Percentiles rank a stretch among this genome's conserved stretches.
phyloP scores from a whole-genome alignment of 2,888 invertebrate species.

The Chloroclystis v-ata region DNA sequence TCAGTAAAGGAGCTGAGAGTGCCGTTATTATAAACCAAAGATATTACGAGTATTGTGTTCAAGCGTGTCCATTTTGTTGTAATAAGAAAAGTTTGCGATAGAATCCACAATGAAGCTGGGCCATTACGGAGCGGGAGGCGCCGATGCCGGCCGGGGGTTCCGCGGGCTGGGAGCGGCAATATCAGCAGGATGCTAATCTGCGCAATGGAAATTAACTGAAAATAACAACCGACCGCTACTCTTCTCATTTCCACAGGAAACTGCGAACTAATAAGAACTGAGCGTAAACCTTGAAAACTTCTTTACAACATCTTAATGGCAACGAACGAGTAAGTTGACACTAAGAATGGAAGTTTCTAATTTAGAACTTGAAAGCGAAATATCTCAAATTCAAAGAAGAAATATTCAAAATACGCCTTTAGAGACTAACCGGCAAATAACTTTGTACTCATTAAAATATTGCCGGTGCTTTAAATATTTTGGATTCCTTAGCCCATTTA shows the following conservation, averaged over 20 bases:
- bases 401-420: conserved; percentile 30
- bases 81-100: conserved; percentile 40
- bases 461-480: conserved; percentile 4
- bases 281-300: conserved; percentile 33
- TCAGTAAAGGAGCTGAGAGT: conserved; percentile 12
- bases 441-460: conserved; percentile 7
- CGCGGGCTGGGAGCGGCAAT: conserved; percentile 53
- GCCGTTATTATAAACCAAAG: conserved; percentile 20
- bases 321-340: conserved; percentile 22
- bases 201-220: conserved; percentile 51
- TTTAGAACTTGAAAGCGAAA: conserved; percentile 30
- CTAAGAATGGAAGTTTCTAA: conserved; percentile 27
- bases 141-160: conserved; percentile 47
- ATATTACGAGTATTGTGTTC: conserved; percentile 18
- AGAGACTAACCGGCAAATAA: conserved; percentile 18
- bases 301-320: conserved; percentile 26
- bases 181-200: conserved; percentile 56
- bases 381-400: conserved; percentile 21
- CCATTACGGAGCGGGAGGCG: conserved; percentile 35
- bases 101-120: conserved; percentile 38
- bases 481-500: not conserved
- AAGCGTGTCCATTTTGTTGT: conserved; percentile 30
- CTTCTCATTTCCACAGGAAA: conserved; percentile 37
- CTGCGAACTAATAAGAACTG: conserved; percentile 36
- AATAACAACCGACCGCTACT: conserved; percentile 34